Evolutionary conservation across 2,113 vertebrate genomes (phyloP), one percentile per base, ranked within the genome.

Genomic region (Loxodonta africana): DNA sequence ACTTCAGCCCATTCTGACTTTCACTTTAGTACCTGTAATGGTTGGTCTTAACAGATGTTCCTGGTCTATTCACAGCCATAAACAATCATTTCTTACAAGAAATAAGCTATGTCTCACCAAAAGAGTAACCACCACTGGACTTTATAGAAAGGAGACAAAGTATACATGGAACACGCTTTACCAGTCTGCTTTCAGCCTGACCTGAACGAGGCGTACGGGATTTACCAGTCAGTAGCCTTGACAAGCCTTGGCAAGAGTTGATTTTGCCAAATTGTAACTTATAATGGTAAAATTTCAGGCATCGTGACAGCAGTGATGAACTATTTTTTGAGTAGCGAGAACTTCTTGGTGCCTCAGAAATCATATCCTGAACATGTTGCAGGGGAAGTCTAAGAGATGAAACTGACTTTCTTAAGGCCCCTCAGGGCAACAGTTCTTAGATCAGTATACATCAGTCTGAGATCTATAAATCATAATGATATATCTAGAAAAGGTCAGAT

Each of bases 61-160:
- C 48, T 48, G 48, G 28, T 81, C 26, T 77, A 15, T 88, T 88
- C 77, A 37, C 26, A 82, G 7, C 44, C 44, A 73, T 57, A 87
- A 48, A 48, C 48, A 84, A 83, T 83, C 48, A 83, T 80, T 87
- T 44, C 2, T 1, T 74, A n/a, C 44, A 74, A 62, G 71, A 92
- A 86, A 63, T 28, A 5, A 81, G 53, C 12, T 76, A 1, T 83
- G 9, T 57, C 90, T 90, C 48, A 76, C 69, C 20, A 46, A 78
- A 82, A 69, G 53, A 41, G 23, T 46, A 83, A 95, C 73, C 81
- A 73, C 28, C 80, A 67, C 37, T 90, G 76, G 78, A 95, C 53
- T 97, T 95, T 67, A 87, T 48, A 1, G 2, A 96, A 84, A 37
- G 74, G 83, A 90, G 69, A 78, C 30, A 85, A 95, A 97, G 48